Evolutionary conservation across 2,113 vertebrate genomes (phyloP), one percentile per base, ranked within the genome.

Genomic region (Phrynosoma blainvillii): DNA sequence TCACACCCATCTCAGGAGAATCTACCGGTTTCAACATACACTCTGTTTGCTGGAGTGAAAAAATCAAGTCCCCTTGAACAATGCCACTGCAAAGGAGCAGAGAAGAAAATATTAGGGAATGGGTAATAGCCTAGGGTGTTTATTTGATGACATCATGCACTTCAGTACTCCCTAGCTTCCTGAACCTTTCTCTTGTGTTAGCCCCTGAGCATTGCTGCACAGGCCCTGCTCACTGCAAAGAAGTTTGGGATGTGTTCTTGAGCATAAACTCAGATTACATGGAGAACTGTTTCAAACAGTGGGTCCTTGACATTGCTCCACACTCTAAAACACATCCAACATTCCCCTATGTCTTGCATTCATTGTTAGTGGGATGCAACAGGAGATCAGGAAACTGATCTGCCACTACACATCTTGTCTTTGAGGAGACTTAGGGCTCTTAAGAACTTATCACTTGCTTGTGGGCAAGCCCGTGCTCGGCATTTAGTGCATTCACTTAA

Each of bases 41-140:
- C 95, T 97, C 97, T 0, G 97, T 99, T 97, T 99, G 99, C 95
- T 98, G 98, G 96, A 99, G 97, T 87, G 99, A 99, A 94, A 99
- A 96, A 93, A 99, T 96, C 93, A 98, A 93, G 89, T 98, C 97
- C 89, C 98, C 97, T 92, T 99, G 98, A 94, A 99, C 98, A 95
- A 99, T 96, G 92, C 97, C 98, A 96, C 99, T 99, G 96, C 88
- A 87, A 93, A 79, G 91, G 84, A 92, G 85, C 87, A 92, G 91
- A 90, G 78, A 30, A 85, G 88, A 30, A 77, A 71, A 2, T 0
- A 82, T 27, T 89, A 91, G 82, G 84, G 62, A 89, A 66, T 20
- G 14, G 21, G 9, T 84, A 18, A 86, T 80, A 82, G 82, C 81
- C 5, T 25, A 25, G 14, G 8, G 65, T 82, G 47, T 80, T 0